Conservation (phyloP, 2,888 invertebrate species). For the Pemphredon lugubris region DNA sequence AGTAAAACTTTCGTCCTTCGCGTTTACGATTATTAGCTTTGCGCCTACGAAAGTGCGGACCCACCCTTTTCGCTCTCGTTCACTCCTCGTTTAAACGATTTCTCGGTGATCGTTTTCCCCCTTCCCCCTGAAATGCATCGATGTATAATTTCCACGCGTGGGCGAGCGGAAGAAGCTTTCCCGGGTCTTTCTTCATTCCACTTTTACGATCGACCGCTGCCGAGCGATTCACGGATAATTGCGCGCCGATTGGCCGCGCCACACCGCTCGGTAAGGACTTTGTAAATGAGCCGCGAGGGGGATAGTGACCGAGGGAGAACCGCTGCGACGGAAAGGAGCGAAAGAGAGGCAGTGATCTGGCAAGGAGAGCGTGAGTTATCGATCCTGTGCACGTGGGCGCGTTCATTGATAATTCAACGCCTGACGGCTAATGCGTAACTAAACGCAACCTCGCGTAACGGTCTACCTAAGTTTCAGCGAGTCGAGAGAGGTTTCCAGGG, state of each 20-base stretch:
- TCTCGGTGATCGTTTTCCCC: too few species aligned
- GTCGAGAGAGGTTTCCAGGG: background rate
- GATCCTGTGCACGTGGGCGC: constrained; percentile 67
- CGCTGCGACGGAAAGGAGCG: background rate
- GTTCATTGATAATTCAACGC: constrained; percentile 71
- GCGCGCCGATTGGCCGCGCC: background rate
- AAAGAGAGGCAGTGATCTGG: background rate
- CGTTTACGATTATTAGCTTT: too few species aligned
- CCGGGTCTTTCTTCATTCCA: background rate
- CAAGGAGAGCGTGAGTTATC: constrained; percentile 31
- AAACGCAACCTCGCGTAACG: constrained; percentile 48
- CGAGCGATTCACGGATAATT: background rate
- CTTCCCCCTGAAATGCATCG: too few species aligned
- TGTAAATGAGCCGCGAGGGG: constrained; percentile 18
- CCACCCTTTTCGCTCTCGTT: too few species aligned
- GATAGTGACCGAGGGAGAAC: constrained; percentile 1
- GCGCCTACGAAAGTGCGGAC: too few species aligned
- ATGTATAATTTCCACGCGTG: constrained; percentile 21
- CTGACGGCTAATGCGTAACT: constrained; percentile 57
- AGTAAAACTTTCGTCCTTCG: too few species aligned
- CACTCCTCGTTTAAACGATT: too few species aligned
- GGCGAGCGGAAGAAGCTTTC: background rate
- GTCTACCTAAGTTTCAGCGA: constrained; percentile 25
- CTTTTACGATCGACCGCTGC: constrained; percentile 8
- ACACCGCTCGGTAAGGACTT: background rate